phyloP scores from a whole-genome alignment of 2,888 invertebrate species.

The Acanthosoma haemorrhoidale region DNA sequence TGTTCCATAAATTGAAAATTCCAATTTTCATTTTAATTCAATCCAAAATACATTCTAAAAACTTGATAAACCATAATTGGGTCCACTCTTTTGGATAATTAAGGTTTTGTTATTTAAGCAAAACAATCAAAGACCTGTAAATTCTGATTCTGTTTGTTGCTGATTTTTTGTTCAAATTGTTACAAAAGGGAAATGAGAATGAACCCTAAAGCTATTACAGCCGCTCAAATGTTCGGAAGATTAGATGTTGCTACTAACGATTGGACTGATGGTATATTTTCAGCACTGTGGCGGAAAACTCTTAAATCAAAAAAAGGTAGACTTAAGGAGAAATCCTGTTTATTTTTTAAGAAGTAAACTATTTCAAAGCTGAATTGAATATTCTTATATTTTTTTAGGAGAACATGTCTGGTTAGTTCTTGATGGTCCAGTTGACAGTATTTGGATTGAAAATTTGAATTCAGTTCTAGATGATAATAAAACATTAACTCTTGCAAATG shows the following conservation, averaged over 20 bases:
- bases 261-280: conserved; percentile 98
- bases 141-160: not conserved
- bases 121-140: too few relatives aligned
- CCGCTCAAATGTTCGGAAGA: conserved; percentile 95
- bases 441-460: conserved; percentile 97
- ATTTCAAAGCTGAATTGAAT: not conserved
- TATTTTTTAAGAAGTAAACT: not conserved
- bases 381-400: conserved; percentile 45
- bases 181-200: conserved; percentile 96
- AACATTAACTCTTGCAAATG: conserved; percentile 89
- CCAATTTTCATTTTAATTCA: too few relatives aligned
- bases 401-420: conserved; percentile 91
- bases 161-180: conserved; percentile 29
- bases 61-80: too few relatives aligned
- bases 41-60: too few relatives aligned
- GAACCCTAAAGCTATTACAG: conserved; percentile 97
- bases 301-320: conserved; percentile 72
- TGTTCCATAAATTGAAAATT: too few relatives aligned
- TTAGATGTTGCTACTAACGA: conserved; percentile 96
- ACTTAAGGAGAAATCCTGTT: not conserved
- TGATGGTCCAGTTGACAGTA: conserved; percentile 94
- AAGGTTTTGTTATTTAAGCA: too few relatives aligned
- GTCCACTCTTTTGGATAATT: too few relatives aligned
- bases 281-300: conserved; percentile 92
- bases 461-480: conserved; percentile 95